A percentile compares a stretch with the other conserved stretches of the same genome.
Evolutionary conservation across 2,888 invertebrate genomes (phyloP).

Genomic region (Aphidoletes aphidimyza): DNA sequence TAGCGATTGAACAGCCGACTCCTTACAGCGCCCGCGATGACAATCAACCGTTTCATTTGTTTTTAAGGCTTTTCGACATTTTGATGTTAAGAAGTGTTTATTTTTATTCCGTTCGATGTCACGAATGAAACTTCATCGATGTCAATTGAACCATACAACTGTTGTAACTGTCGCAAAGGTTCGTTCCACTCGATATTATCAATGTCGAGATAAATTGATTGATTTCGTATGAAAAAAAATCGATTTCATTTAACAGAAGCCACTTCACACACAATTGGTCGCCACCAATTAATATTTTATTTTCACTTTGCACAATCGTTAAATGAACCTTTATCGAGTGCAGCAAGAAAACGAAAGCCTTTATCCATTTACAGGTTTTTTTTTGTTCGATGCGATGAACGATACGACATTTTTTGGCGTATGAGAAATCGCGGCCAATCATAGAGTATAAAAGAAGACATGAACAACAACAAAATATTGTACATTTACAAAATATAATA

Average conservation of each 20-base stretch:
- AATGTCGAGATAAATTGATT: background rate
- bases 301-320: slow-evolving; percentile 24
- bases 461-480: background rate
- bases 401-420: slow-evolving; percentile 33
- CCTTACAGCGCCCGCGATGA: background rate
- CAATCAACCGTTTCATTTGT: background rate
- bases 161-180: background rate
- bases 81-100: background rate
- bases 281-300: background rate
- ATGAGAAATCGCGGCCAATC: slow-evolving; percentile 3
- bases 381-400: slow-evolving; percentile 1
- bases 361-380: slow-evolving; percentile 4
- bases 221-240: background rate
- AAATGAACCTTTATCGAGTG: background rate
- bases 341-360: slow-evolving; percentile 1
- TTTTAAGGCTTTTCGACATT: background rate
- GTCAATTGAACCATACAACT: background rate
- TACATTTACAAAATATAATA: background rate
- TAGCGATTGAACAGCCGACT: background rate
- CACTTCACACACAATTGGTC: background rate
- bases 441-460: background rate
- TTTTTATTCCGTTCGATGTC: background rate
- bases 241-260: slow-evolving; percentile 17
- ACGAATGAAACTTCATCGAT: background rate
- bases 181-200: background rate